Percentiles rank a stretch among this genome's conserved stretches.
phyloP scores from a whole-genome alignment of 1,140 invertebrate species.

The Brachionus angularis region DNA sequence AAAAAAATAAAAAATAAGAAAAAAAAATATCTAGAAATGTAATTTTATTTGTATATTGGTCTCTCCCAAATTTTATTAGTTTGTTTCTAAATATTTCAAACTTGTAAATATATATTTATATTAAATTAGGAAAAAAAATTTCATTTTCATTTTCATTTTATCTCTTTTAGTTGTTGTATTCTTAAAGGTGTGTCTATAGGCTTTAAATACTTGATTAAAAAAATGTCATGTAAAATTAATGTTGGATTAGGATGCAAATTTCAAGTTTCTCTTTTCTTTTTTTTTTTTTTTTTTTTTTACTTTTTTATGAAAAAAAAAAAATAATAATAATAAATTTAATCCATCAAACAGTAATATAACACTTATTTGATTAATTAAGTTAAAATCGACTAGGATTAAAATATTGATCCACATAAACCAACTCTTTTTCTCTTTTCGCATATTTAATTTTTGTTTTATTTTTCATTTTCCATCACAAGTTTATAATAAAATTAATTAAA shows the following conservation, averaged over 20 bases:
- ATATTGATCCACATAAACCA: neutral
- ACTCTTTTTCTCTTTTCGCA: too few species aligned
- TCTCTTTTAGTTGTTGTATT: neutral
- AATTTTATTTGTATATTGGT: neutral
- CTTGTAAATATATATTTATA: neutral
- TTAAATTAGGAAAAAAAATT: neutral
- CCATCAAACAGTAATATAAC: conserved; percentile 26
- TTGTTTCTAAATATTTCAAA: neutral
- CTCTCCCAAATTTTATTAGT: neutral
- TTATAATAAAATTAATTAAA: too few species aligned
- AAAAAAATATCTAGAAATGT: neutral
- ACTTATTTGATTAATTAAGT: conserved; percentile 31
- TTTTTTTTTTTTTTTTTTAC: neutral
- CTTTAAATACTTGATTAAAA: neutral
- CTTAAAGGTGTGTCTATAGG: neutral
- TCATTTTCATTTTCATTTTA: neutral
- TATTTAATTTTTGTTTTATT: too few species aligned
- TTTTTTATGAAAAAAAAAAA: neutral
- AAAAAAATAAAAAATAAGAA: too few species aligned
- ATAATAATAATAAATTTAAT: neutral
- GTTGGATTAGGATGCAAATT: neutral
- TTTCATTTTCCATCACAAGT: too few species aligned
- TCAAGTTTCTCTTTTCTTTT: neutral
- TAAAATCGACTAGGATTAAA: conserved; percentile 33
- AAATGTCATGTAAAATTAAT: neutral